Evolutionary conservation across 2,113 vertebrate species (phyloP).

Genomic region (Microcebus tavaratra): DNA sequence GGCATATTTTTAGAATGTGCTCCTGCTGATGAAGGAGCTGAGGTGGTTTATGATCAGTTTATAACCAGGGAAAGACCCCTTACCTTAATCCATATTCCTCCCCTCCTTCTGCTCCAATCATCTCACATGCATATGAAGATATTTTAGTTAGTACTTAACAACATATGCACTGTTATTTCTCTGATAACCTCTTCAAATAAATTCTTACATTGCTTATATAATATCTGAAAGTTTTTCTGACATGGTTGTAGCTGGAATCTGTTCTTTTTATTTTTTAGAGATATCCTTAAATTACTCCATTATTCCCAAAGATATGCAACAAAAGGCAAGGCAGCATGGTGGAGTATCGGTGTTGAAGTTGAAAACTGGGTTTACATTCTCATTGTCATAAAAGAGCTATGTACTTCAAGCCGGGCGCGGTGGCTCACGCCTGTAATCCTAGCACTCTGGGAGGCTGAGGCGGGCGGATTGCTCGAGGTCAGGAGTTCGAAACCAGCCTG

Average conservation of each 20-base stretch:
- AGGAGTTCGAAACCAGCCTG: no score
- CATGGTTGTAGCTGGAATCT: neutral
- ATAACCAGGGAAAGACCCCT: neutral
- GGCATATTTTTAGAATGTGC: neutral
- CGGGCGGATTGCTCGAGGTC: no score
- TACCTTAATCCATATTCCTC: neutral
- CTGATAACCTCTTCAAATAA: slow-evolving; percentile 4
- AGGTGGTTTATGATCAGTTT: neutral
- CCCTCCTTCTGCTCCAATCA: neutral
- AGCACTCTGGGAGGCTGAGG: no score
- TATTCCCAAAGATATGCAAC: neutral
- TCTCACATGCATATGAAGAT: neutral
- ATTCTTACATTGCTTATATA: neutral
- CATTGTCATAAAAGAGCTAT: neutral
- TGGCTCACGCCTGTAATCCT: no score
- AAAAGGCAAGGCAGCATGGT: neutral
- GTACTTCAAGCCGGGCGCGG: no score
- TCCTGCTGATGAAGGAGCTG: neutral
- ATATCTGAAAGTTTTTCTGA: neutral
- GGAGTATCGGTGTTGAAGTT: neutral
- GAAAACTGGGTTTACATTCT: neutral
- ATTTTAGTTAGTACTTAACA: neutral
- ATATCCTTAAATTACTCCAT: neutral
- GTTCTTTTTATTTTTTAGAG: neutral
- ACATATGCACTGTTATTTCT: neutral